A percentile compares a stretch with the other conserved stretches of the same genome.
Evolutionary conservation across 2,797 vertebrate species (phyloP).

Genomic region (Esox masquinongy): DNA sequence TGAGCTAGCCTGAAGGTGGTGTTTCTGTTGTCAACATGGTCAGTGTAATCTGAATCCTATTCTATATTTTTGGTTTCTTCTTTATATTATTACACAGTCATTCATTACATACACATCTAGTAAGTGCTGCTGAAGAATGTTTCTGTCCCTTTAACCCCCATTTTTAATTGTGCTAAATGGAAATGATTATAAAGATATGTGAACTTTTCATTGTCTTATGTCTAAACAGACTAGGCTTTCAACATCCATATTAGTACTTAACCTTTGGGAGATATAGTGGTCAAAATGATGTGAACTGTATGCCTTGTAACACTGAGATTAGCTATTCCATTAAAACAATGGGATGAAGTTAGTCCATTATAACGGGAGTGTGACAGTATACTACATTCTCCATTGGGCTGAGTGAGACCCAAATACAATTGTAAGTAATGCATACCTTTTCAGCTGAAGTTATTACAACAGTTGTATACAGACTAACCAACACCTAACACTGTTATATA

Average conservation of each 20-base stretch:
- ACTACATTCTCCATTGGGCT: constrained; percentile 17
- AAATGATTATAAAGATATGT: neutral
- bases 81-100: neutral
- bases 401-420: constrained; percentile 11
- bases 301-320: neutral
- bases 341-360: constrained; percentile 23
- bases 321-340: neutral
- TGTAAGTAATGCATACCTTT: neutral
- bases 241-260: neutral
- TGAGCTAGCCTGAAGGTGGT: neutral
- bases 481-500: constrained; percentile 35
- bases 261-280: neutral
- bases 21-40: neutral
- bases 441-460: constrained; percentile 7
- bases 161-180: neutral
- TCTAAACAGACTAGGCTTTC: neutral
- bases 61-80: neutral
- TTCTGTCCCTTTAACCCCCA: neutral
- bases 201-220: neutral
- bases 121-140: neutral
- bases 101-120: neutral
- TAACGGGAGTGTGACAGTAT: constrained; percentile 37
- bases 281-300: neutral
- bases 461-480: constrained; percentile 32
- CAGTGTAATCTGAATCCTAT: neutral